These are phyloP conservation scores for Suncus etruscus DNA, from an alignment of 2,113 vertebrate species.

Conservation along the genomic window DNA sequence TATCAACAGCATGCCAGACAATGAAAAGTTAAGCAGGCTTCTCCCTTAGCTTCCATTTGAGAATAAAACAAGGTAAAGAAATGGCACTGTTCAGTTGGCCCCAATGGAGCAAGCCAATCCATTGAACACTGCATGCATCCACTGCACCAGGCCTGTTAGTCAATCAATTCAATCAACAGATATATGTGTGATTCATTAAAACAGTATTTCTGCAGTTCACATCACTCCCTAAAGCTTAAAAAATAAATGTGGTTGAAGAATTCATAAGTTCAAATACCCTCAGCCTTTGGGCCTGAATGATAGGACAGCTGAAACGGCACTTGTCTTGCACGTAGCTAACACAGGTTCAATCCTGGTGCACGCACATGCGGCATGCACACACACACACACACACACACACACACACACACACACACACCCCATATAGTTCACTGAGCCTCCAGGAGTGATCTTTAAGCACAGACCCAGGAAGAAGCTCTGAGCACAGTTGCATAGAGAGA, in stretches of 20 bases:
- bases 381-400: no score
- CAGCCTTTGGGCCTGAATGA: no score
- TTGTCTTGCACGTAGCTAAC: no score
- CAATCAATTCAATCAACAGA: not conserved
- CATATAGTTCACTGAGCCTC: no score
- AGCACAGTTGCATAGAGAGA: no score
- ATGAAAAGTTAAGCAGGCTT: slow-evolving; percentile 6
- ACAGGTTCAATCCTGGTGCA: no score
- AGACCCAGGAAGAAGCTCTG: no score
- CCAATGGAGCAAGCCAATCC: not conserved
- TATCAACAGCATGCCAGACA: slow-evolving; percentile 22
- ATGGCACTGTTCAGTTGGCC: slow-evolving; percentile 2
- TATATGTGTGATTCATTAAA: not conserved
- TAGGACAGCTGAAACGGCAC: no score
- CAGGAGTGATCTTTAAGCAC: no score
- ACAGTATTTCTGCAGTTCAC: not conserved
- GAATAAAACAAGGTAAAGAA: slow-evolving; percentile 25
- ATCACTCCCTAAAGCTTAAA: not conserved
- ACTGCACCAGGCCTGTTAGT: not conserved
- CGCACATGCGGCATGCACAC: no score
- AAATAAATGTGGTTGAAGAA: slow-evolving; percentile 40
- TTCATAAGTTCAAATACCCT: not conserved
- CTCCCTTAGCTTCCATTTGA: slow-evolving; percentile 23
- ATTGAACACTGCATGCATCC: not conserved
- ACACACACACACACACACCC: no score